Evolutionary conservation across 1,140 invertebrate genomes (phyloP), one percentile per base, ranked within the genome.

Genomic region (Myzus persicae): DNA sequence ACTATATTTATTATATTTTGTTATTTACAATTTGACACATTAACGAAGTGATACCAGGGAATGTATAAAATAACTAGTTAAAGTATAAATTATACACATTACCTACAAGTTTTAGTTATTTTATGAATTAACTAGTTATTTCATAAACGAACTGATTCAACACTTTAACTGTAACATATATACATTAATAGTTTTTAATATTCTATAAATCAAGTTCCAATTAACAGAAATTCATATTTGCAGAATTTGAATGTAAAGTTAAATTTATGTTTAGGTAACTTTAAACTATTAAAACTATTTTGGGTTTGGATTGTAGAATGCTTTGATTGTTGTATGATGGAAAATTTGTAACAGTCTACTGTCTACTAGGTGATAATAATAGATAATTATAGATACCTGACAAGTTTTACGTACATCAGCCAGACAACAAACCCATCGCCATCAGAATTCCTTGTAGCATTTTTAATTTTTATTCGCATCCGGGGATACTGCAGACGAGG

Each of bases 401-500:
- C 14, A 76, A 76, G 14, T 76, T 76, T 76, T 76, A n/a, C 31
- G 18, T n/a, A n/a, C 11, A 44, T 14, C 40, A n/a, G 31, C 4
- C 42, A 87, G 26, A 44, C 84, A 42, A 87, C 26, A 20, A 87
- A 87, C 11, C 38, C 40, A 31, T 31, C 4, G 31, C 4, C 14
- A 42, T 87, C 42, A 42, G 14, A 87, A n/a, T 87, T 44, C 40
- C 14, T n/a, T 46, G 42, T 87, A 44, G 18, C 3, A 48, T 46
- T 89, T 89, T 54, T 54, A 90, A 48, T 46, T 89, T 89, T 54
- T 54, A 90, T 59, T 90, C 36, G 42, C 59, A 91, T 91, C 90
- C 59, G 59, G 90, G 26, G 40, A 81, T 38, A 51, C 22, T 48
- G 59, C 31, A 76, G 59, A 76, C 14, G 87, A 90, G 54, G 88